These are phyloP conservation scores for Neuroterus valhalla DNA, from an alignment of 1,140 invertebrate genomes.

Conservation along the genomic window DNA sequence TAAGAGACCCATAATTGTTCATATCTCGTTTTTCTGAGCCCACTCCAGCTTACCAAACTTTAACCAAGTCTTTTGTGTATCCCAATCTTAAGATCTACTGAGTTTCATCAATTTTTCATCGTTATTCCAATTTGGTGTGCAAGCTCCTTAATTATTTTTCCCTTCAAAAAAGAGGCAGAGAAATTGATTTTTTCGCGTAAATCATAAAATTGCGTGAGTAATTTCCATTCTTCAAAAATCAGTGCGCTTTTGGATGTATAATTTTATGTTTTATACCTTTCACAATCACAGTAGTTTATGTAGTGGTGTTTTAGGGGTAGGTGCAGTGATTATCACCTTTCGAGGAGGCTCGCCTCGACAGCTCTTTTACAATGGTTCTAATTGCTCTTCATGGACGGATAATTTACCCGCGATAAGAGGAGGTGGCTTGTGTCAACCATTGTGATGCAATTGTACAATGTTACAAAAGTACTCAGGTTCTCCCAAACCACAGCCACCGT, in stretches of 20 bases:
- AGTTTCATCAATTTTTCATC: no score
- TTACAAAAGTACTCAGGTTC: not conserved
- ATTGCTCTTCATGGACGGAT: not conserved
- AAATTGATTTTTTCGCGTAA: slow-evolving; percentile 6
- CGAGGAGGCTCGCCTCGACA: not conserved
- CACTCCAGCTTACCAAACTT: no score
- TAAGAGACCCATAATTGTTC: no score
- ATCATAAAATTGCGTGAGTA: not conserved
- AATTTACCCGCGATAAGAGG: slow-evolving; percentile 6
- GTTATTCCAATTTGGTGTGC: not conserved
- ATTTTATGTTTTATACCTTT: not conserved
- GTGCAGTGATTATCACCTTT: not conserved
- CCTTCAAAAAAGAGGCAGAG: not conserved
- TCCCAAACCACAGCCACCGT: not conserved
- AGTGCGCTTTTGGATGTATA: not conserved
- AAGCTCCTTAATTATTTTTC: not conserved
- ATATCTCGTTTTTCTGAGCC: no score
- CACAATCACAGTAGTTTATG: not conserved
- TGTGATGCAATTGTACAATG: not conserved
- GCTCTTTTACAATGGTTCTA: not conserved
- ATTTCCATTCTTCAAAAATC: not conserved
- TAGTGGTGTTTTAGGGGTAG: not conserved
- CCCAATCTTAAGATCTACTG: no score
- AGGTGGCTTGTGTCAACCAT: not conserved
- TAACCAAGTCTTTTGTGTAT: no score